phyloP scores from a whole-genome alignment of 2,797 vertebrate species.

The Sebastes hopkinsi region DNA sequence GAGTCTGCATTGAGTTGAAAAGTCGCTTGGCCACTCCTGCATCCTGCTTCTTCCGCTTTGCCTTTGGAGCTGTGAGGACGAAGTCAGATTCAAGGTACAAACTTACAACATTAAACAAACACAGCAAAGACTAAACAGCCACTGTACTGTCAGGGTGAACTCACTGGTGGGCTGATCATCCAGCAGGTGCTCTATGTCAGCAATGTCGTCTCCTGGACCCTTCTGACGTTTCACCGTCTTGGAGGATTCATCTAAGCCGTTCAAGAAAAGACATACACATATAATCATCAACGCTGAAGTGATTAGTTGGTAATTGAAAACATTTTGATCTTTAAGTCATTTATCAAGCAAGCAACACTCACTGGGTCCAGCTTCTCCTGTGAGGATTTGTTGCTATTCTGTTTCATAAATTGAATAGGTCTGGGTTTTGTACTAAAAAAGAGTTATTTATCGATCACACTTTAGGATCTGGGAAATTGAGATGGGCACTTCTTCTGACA shows the following conservation, averaged over 20 bases:
- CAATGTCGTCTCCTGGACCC: conserved; percentile 33
- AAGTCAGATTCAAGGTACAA: not conserved
- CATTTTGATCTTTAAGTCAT: not conserved
- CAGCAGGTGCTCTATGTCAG: conserved; percentile 59
- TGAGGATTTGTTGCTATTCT: not conserved
- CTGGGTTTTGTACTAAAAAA: not conserved
- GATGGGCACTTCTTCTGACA: not conserved
- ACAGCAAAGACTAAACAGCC: not conserved
- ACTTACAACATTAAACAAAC: not conserved
- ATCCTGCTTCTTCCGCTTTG: conserved; percentile 79
- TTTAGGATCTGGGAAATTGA: too few relatives aligned
- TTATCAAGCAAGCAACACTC: not conserved
- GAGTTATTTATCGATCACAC: too few relatives aligned
- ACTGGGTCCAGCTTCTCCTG: not conserved
- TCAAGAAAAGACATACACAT: not conserved
- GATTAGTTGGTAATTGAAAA: not conserved
- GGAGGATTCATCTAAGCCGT: conserved; percentile 17
- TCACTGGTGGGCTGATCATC: conserved; percentile 67
- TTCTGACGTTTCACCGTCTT: conserved; percentile 35
- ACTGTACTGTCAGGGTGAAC: conserved; percentile 20
- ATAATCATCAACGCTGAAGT: not conserved
- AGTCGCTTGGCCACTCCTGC: conserved; percentile 87
- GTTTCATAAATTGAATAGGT: not conserved
- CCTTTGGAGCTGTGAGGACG: conserved; percentile 79
- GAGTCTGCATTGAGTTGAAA: conserved; percentile 67